A percentile compares a stretch with the other conserved stretches of the same genome.
Conservation (phyloP, 2,888 invertebrate genomes). For the Timema cristinae region DNA sequence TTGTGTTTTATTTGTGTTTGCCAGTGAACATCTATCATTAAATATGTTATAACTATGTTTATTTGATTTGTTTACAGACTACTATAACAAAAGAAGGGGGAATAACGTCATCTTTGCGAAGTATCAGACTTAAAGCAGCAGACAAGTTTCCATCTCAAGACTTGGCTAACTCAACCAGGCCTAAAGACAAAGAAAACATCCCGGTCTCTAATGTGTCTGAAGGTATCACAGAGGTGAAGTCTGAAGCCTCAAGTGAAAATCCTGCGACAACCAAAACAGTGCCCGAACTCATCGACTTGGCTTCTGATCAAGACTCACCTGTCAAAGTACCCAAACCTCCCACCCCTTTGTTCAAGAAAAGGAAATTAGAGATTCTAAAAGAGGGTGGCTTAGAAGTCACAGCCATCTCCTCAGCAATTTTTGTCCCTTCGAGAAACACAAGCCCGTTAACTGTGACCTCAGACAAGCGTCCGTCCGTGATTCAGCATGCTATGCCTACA, state of each 20-base stretch:
- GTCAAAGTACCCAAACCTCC: slow-evolving; percentile 23
- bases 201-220: slow-evolving; percentile 40
- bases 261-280: slow-evolving; percentile 29
- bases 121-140: slow-evolving; percentile 61
- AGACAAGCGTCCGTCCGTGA: slow-evolving; percentile 43
- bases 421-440: slow-evolving; percentile 31
- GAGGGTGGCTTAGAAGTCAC: slow-evolving; percentile 74
- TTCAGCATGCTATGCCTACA: slow-evolving; percentile 40
- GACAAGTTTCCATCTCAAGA: slow-evolving; percentile 39
- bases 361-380: slow-evolving; percentile 69
- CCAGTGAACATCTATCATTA: too few species aligned
- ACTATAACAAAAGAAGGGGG: slow-evolving; percentile 7
- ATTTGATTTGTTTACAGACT: slow-evolving; percentile 12
- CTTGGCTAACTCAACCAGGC: slow-evolving; percentile 38
- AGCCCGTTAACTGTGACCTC: slow-evolving; percentile 20
- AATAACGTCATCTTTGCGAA: slow-evolving; percentile 51
- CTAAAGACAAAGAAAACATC: slow-evolving; percentile 55
- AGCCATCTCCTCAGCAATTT: slow-evolving; percentile 50
- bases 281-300: slow-evolving; percentile 44
- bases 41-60: too few species aligned
- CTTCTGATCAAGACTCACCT: slow-evolving; percentile 23
- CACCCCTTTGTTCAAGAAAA: slow-evolving; percentile 52
- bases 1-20: too few species aligned
- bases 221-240: slow-evolving; percentile 4
- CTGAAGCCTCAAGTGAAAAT: neutral